Percentiles rank a stretch among this genome's conserved stretches.
These are phyloP conservation scores for Pseudachorutes palmiensis DNA, from an alignment of 1,140 invertebrate genomes.

Conservation along the genomic window DNA sequence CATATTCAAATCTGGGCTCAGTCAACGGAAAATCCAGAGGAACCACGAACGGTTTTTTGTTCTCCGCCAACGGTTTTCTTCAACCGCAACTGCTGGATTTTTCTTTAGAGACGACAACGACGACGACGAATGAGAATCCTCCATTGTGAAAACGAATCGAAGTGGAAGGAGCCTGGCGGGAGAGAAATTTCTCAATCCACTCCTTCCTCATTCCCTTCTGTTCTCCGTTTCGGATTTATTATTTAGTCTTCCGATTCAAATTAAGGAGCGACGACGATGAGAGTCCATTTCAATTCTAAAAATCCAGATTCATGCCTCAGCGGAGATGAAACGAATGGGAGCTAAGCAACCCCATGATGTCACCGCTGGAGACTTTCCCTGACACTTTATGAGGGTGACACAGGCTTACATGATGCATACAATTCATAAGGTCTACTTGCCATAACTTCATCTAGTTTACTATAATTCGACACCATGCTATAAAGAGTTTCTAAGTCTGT, in stretches of 20 bases:
- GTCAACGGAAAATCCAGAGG: not conserved
- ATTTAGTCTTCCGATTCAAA: conserved; percentile 10
- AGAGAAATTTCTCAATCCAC: conserved; percentile 1
- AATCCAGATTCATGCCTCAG: not conserved
- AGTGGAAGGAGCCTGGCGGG: conserved; percentile 7
- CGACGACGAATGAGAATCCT: not conserved
- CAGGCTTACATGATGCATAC: no score
- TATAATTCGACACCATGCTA: no score
- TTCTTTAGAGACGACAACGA: not conserved
- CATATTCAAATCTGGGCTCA: not conserved
- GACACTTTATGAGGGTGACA: no score
- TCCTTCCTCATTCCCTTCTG: not conserved
- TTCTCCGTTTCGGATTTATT: conserved; percentile 1
- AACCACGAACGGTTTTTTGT: not conserved
- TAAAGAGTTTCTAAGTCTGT: no score
- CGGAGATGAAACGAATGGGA: not conserved
- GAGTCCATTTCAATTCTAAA: conserved; percentile 5
- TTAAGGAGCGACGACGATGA: not conserved
- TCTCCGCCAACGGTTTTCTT: not conserved
- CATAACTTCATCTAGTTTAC: no score
- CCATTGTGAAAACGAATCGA: conserved; percentile 4
- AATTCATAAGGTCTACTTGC: no score
- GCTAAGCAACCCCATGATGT: not conserved
- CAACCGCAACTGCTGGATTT: conserved; percentile 2
- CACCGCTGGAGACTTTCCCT: no score